Evolutionary conservation across 2,888 invertebrate genomes (phyloP).

Genomic region (Oxycera nigricornis): DNA sequence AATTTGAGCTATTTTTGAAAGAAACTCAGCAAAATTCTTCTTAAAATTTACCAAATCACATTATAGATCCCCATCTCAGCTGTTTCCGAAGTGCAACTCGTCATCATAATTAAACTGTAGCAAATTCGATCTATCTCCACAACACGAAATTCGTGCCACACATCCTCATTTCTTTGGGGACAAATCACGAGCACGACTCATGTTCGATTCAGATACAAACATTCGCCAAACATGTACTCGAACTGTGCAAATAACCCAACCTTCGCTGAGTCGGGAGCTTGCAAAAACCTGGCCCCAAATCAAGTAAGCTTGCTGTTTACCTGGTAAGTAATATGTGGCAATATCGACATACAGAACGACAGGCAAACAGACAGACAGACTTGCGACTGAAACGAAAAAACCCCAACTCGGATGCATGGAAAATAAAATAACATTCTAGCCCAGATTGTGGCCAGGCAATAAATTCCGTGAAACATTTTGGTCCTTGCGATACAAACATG

Average conservation of each 20-base stretch:
- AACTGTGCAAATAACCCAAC: conserved; percentile 17
- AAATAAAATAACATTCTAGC: too few relatives aligned
- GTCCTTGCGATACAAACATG: background rate
- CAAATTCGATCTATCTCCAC: conserved; percentile 47
- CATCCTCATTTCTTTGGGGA: conserved; percentile 47
- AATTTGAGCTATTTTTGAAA: too few relatives aligned
- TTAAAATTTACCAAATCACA: too few relatives aligned
- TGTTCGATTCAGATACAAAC: conserved; percentile 18
- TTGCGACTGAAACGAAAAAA: too few relatives aligned
- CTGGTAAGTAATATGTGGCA: background rate
- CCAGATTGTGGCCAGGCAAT: too few relatives aligned
- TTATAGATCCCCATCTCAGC: too few relatives aligned
- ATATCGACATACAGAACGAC: background rate
- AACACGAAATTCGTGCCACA: conserved; percentile 50
- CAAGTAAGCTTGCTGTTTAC: background rate
- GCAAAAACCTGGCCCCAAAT: background rate
- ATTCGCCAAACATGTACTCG: conserved; percentile 35
- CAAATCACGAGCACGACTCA: conserved; percentile 48
- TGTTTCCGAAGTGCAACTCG: background rate
- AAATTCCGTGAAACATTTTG: background rate
- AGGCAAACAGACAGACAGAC: background rate
- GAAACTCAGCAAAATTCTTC: too few relatives aligned
- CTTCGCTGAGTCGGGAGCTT: background rate
- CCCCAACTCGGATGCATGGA: too few relatives aligned
- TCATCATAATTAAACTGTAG: conserved; percentile 49